phyloP scores from a whole-genome alignment of 2,888 invertebrate species.

The Liodrosophila aerea region DNA sequence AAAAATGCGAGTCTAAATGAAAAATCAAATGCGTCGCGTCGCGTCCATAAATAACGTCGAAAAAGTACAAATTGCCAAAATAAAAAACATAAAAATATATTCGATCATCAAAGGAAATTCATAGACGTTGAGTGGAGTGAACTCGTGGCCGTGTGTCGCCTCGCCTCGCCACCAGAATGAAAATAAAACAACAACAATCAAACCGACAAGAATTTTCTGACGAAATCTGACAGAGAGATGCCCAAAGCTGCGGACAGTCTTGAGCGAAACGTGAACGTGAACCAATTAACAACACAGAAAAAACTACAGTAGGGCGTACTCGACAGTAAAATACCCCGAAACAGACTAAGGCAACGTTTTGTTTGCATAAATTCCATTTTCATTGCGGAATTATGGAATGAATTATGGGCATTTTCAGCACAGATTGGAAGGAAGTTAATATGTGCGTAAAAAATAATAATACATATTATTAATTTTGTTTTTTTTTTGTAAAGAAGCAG shows the following conservation, averaged over 20 bases:
- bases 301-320: background rate
- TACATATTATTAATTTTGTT: too few relatives aligned
- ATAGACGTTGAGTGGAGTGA: constrained; percentile 68
- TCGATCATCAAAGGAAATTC: constrained; percentile 70
- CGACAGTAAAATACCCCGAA: background rate
- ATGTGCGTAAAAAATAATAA: too few relatives aligned
- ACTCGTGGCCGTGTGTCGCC: constrained; percentile 63
- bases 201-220: constrained; percentile 41
- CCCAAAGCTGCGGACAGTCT: constrained; percentile 47
- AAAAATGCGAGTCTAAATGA: constrained; percentile 38
- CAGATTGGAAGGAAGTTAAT: too few relatives aligned
- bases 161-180: constrained; percentile 35
- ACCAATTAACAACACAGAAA: constrained; percentile 51
- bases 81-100: constrained; percentile 9
- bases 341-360: background rate
- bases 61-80: constrained; percentile 30
- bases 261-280: constrained; percentile 65
- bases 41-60: constrained; percentile 55
- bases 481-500: too few relatives aligned
- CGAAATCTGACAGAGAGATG: constrained; percentile 54
- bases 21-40: constrained; percentile 59
- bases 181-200: constrained; percentile 35
- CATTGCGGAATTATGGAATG: too few relatives aligned
- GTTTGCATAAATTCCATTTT: too few relatives aligned
- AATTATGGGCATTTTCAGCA: too few relatives aligned